A percentile compares a stretch with the other conserved stretches of the same genome.
Conservation (phyloP, 2,888 invertebrate species). For the Sphaerophoria rueppellii region DNA sequence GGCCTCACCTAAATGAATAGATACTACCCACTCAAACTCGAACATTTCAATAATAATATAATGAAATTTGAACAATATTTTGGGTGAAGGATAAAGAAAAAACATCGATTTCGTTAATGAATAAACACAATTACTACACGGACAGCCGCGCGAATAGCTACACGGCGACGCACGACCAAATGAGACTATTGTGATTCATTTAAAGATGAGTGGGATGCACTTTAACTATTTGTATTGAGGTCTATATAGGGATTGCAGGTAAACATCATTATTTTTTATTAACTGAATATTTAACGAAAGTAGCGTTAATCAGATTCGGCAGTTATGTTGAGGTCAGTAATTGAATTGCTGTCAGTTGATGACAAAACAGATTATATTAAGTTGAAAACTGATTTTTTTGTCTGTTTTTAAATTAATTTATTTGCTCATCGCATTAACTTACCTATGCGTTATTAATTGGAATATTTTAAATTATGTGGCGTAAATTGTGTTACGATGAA, state of each 20-base stretch:
- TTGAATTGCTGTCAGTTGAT: slow-evolving; percentile 26
- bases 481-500: too few relatives aligned
- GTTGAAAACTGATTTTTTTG: not conserved
- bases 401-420: not conserved
- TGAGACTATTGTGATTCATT: not conserved
- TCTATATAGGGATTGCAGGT: not conserved
- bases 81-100: not conserved
- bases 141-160: too few relatives aligned
- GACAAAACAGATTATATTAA: slow-evolving; percentile 5
- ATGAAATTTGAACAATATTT: too few relatives aligned
- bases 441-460: too few relatives aligned
- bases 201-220: slow-evolving; percentile 15
- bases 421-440: not conserved
- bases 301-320: slow-evolving; percentile 16
- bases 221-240: not conserved
- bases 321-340: slow-evolving; percentile 8
- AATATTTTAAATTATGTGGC: too few relatives aligned
- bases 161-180: not conserved
- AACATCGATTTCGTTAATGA: slow-evolving; percentile 10
- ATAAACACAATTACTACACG: slow-evolving; percentile 7
- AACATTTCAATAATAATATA: not conserved
- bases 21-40: not conserved
- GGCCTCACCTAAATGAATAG: not conserved
- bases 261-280: slow-evolving; percentile 1
- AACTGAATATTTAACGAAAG: slow-evolving; percentile 38